These are phyloP conservation scores for Chloroceryle inda DNA, from an alignment of 2,797 vertebrate species.

Conservation along the genomic window DNA sequence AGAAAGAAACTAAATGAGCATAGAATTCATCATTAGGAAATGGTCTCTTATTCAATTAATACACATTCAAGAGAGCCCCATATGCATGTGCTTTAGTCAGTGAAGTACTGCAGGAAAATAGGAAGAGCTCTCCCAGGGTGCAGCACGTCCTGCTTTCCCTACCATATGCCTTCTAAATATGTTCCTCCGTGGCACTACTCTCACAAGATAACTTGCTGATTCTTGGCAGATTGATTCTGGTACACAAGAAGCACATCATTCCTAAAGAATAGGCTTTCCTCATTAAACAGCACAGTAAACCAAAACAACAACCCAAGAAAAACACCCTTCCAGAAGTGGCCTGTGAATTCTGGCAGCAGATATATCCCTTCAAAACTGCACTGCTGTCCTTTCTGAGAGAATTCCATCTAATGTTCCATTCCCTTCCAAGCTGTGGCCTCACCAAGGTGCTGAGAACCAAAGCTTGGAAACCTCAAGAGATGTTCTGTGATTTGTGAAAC, in stretches of 20 bases:
- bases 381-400: not conserved
- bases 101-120: conserved; percentile 41
- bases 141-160: conserved; percentile 47
- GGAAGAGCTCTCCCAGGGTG: conserved; percentile 48
- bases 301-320: not conserved
- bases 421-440: not conserved
- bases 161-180: conserved; percentile 70
- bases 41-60: conserved; percentile 44
- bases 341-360: not conserved
- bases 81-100: conserved; percentile 28
- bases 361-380: not conserved
- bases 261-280: not conserved
- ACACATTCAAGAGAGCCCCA: conserved; percentile 41
- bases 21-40: conserved; percentile 50
- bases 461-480: not conserved
- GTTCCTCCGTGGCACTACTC: conserved; percentile 3
- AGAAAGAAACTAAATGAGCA: conserved; percentile 60
- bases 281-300: not conserved
- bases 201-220: not conserved
- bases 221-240: conserved; percentile 5
- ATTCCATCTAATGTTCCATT: not conserved
- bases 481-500: not conserved
- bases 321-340: not conserved
- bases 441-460: not conserved
- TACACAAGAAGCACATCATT: not conserved